Conservation (phyloP, 2,797 vertebrate species). For the Darevskia nairensis region DNA sequence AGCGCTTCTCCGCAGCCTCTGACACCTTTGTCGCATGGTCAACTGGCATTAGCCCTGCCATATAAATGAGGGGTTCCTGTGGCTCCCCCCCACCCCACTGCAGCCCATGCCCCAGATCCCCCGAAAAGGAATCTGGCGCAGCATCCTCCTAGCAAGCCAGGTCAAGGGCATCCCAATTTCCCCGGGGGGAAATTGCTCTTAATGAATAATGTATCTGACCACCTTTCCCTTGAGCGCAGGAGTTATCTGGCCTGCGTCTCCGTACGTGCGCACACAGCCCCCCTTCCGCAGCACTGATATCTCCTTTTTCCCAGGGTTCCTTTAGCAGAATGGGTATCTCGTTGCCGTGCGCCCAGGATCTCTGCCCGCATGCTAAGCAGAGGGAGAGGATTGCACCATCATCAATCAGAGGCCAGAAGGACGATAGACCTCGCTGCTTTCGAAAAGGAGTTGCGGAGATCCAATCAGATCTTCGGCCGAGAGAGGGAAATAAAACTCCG, state of each 20-base stretch:
- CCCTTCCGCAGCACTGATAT: neutral
- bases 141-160: too few relatives aligned
- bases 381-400: neutral
- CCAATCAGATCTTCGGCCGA: neutral
- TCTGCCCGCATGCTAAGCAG: neutral
- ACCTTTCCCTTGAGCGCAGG: neutral
- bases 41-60: neutral
- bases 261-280: neutral
- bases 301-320: neutral
- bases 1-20: neutral
- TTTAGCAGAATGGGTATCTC: neutral
- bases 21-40: neutral
- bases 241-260: slow-evolving; percentile 8
- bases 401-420: neutral
- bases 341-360: neutral
- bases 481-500: too few relatives aligned
- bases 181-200: neutral
- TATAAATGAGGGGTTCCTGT: neutral
- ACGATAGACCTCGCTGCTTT: rapidly evolving
- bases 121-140: too few relatives aligned
- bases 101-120: too few relatives aligned
- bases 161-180: neutral
- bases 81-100: neutral
- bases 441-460: neutral
- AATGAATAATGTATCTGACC: slow-evolving; percentile 21